A percentile compares a stretch with the other conserved stretches of the same genome.
These are phyloP conservation scores for Saxicola maurus DNA, from an alignment of 2,797 vertebrate genomes.

Conservation along the genomic window DNA sequence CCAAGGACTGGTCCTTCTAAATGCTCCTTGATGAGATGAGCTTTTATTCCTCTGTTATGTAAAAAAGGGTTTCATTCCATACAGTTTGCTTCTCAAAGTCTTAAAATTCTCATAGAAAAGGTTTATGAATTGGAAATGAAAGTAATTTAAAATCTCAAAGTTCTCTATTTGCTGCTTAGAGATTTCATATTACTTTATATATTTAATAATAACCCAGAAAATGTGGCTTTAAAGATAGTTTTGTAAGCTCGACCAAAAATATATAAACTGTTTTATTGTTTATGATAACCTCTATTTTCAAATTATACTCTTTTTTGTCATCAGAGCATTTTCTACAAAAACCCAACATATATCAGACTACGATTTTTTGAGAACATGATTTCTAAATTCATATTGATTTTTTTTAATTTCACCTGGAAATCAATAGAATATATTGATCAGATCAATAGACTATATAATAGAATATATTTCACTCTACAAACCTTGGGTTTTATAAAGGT, in stretches of 20 bases:
- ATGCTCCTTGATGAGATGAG: not conserved
- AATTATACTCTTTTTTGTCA: rapidly evolving
- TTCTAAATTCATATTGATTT: not conserved
- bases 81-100: not conserved
- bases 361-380: not conserved
- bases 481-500: not conserved
- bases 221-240: not conserved
- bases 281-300: not conserved
- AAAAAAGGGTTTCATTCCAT: not conserved
- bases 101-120: not conserved
- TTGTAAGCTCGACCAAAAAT: not conserved
- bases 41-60: not conserved
- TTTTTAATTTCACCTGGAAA: not conserved
- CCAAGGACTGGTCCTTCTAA: slow-evolving; percentile 1
- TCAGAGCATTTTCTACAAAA: not conserved
- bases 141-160: not conserved
- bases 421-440: not conserved
- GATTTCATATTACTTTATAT: not conserved
- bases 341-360: not conserved
- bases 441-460: not conserved
- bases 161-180: not conserved
- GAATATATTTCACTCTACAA: not conserved
- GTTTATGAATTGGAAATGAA: not conserved
- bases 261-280: not conserved
- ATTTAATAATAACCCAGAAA: not conserved